Evolutionary conservation across 2,888 invertebrate genomes (phyloP).

Genomic region (Pristionchus fissidentatus): DNA sequence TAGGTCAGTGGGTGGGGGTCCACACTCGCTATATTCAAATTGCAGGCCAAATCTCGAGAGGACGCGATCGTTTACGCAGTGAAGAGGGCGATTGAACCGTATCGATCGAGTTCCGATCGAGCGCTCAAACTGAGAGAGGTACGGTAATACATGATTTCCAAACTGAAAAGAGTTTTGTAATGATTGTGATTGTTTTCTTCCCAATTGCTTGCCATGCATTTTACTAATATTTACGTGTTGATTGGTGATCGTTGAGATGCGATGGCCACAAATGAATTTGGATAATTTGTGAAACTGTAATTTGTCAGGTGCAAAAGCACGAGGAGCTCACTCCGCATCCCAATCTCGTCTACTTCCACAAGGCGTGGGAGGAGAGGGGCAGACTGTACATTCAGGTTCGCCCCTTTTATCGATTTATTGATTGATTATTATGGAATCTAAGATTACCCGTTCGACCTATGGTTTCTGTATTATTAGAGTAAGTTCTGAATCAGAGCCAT

Average conservation of each 20-base stretch:
- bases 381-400: constrained; percentile 80
- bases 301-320: constrained; percentile 80
- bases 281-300: background rate
- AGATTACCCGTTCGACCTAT: too few species aligned
- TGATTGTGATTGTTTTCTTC: too few species aligned
- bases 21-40: too few species aligned
- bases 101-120: constrained; percentile 61
- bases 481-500: too few species aligned
- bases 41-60: constrained; percentile 82
- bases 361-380: constrained; percentile 85
- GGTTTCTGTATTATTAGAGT: background rate
- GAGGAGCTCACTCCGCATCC: constrained; percentile 83
- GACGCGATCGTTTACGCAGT: constrained; percentile 84
- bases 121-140: constrained; percentile 66
- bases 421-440: background rate
- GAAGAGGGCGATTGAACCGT: constrained; percentile 79
- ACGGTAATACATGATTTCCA: too few species aligned
- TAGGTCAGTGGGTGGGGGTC: background rate
- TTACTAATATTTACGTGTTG: too few species aligned
- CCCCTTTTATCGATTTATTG: background rate
- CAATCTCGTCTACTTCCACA: constrained; percentile 82
- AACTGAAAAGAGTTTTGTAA: too few species aligned
- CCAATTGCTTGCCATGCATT: background rate
- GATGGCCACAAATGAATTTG: too few species aligned
- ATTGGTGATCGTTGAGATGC: too few species aligned